Evolutionary conservation across 1,140 invertebrate genomes (phyloP), one percentile per base, ranked within the genome.

Genomic region (Drosophila suzukii): DNA sequence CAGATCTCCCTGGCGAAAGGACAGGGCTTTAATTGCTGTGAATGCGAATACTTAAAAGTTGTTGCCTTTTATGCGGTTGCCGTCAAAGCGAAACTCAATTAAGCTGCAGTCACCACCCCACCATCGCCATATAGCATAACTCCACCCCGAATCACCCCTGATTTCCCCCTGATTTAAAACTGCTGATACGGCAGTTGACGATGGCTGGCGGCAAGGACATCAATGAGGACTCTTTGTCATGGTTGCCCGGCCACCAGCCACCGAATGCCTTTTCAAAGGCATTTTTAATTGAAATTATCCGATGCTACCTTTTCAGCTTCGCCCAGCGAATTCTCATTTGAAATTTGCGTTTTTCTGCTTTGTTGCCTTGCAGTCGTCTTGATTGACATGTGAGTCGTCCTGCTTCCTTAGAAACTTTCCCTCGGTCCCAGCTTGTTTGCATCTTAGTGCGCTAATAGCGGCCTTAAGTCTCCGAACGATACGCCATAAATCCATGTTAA

Each of bases 201-300:
- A 75, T 43, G 39, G 32, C 57, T 46, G 47, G 44, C 57, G 54
- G 71, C 80, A 78, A 80, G 84, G 83, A 88, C 83, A 83, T 89
- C 83, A 88, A 88, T 88, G 82, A 74, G 73, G 50, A 63, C 30
- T 62, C 59, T 73, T 82, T 79, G 84, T 58, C 53, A 53, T 71
- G 80, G 84, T 88, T 81, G 85, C 85, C 73, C 66, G 74, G 65
- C 70, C 61, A 59, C 75, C 72, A 59, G 77, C 75, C 32, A 73
- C 56, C 63, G 74, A 85, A 85, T 74, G 68, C 68, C 76, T 59
- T 78, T 81, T 81, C 74, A 89, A 89, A 89, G 81, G 65, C 73
- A 90, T 85, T 89, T 90, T 89, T 89, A 89, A 89, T 89, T 89
- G 84, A 89, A 89, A 90, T 89, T 85, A 85, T 89, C 81, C 65